Percentiles rank a stretch among this genome's conserved stretches.
Evolutionary conservation across 2,797 vertebrate genomes (phyloP).

Genomic region (Bradypus variegatus): DNA sequence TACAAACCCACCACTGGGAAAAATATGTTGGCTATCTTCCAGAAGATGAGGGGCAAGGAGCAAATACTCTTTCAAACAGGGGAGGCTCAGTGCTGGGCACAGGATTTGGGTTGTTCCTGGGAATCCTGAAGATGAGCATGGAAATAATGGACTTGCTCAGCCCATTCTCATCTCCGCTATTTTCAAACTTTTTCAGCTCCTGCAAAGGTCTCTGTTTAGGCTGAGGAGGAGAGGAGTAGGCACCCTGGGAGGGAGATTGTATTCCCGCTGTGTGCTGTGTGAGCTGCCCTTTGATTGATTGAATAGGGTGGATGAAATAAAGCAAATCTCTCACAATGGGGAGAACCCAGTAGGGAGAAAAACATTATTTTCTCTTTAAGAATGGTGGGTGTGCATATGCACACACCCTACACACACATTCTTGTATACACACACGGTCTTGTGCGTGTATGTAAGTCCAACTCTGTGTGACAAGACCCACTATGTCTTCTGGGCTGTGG

Average conservation of each 20-base stretch:
- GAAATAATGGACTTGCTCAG: neutral
- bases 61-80: neutral
- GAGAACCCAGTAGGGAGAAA: slow-evolving; percentile 37
- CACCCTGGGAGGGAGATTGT: slow-evolving; percentile 15
- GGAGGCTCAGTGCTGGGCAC: neutral
- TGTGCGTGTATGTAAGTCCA: too few species aligned
- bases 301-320: slow-evolving; percentile 46
- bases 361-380: slow-evolving; percentile 51
- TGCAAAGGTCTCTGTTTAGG: neutral
- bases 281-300: slow-evolving; percentile 58
- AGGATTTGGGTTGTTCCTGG: neutral
- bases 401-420: neutral
- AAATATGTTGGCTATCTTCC: slow-evolving; percentile 5
- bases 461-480: neutral
- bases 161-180: neutral
- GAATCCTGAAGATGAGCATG: neutral
- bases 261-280: slow-evolving; percentile 26
- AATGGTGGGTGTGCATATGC: neutral
- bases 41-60: neutral
- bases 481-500: neutral
- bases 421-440: neutral
- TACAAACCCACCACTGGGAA: neutral
- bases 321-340: neutral
- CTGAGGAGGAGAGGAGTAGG: slow-evolving; percentile 33
- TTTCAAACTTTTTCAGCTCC: slow-evolving; percentile 66